A percentile compares a stretch with the other conserved stretches of the same genome.
Conservation (phyloP, 2,888 invertebrate genomes). For the Fabriciana adippe region DNA sequence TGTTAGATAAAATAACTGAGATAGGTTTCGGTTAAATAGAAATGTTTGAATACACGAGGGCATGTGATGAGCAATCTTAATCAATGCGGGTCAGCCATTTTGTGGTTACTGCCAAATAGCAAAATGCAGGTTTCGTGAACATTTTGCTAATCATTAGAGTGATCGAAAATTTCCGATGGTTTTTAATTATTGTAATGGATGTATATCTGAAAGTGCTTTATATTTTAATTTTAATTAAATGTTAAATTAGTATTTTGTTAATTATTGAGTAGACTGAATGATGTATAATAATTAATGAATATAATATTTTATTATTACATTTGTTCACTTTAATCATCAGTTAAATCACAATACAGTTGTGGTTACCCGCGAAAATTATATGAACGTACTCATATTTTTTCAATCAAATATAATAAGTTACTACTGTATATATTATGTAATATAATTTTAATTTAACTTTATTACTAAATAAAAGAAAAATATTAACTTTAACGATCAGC, state of each 20-base stretch:
- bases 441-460: too few species aligned
- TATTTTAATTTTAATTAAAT: too few species aligned
- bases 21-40: conserved; percentile 15
- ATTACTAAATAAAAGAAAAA: not conserved
- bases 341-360: too few species aligned
- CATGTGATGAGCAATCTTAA: conserved; percentile 36
- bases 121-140: conserved; percentile 29
- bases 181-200: conserved; percentile 28
- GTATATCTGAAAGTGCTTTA: not conserved
- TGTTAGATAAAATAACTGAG: not conserved
- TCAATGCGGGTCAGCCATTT: conserved; percentile 37
- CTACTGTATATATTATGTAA: too few species aligned
- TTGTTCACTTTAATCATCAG: too few species aligned
- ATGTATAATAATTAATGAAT: too few species aligned
- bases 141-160: conserved; percentile 23
- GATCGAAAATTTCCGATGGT: conserved; percentile 11
- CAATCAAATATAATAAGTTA: too few species aligned
- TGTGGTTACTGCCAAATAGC: conserved; percentile 35
- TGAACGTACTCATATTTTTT: too few species aligned
- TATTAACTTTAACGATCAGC: not conserved
- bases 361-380: too few species aligned
- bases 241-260: too few species aligned
- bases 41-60: conserved; percentile 24
- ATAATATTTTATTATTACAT: too few species aligned
- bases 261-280: too few species aligned